These are phyloP conservation scores for Uropsilus gracilis DNA, from an alignment of 2,113 vertebrate genomes.

Conservation along the genomic window DNA sequence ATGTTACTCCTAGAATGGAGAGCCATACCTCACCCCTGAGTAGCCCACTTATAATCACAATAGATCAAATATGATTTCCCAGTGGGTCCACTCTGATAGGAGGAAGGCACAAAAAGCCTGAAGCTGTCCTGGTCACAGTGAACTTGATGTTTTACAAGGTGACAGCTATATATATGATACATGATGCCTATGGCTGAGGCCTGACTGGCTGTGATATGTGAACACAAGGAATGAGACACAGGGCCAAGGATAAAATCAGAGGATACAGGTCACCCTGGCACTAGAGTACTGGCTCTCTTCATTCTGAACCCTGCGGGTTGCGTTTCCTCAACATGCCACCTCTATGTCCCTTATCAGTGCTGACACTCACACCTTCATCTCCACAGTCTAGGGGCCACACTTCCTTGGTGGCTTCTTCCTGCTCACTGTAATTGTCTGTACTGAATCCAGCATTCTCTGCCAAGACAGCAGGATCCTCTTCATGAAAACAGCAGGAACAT, in stretches of 20 bases:
- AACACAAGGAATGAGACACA: conserved; percentile 37
- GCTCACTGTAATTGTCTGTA: conserved; percentile 84
- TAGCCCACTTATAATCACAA: conserved; percentile 9
- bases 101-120: conserved; percentile 12
- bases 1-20: background rate
- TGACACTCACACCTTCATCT: conserved; percentile 28
- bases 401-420: conserved; percentile 84
- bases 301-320: conserved; percentile 80
- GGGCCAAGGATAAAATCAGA: conserved; percentile 42
- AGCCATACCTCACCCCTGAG: background rate
- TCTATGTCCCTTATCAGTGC: conserved; percentile 40
- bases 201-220: conserved; percentile 30
- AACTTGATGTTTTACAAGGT: conserved; percentile 44
- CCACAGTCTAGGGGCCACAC: conserved; percentile 60
- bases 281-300: conserved; percentile 40
- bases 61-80: background rate
- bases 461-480: conserved; percentile 88
- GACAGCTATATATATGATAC: conserved; percentile 55
- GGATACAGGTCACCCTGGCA: conserved; percentile 19
- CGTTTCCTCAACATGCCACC: conserved; percentile 87
- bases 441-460: conserved; percentile 91
- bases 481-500: conserved; percentile 80
- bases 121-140: conserved; percentile 1
- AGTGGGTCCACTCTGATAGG: background rate
- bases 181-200: background rate